Conservation (phyloP, 1,140 invertebrate species). For the Myzus persicae region DNA sequence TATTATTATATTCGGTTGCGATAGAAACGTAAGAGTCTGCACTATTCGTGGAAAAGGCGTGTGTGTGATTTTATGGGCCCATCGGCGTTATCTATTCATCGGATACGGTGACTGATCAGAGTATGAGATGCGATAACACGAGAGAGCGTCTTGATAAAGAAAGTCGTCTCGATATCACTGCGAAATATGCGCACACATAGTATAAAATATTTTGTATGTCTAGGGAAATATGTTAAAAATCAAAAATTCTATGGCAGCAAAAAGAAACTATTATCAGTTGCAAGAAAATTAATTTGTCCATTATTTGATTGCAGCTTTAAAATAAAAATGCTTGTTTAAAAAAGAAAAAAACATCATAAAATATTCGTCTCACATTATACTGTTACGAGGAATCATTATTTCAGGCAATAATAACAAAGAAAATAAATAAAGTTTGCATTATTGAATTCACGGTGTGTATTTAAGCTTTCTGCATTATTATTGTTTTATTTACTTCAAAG, state of each 20-base stretch:
- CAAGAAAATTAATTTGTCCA: neutral
- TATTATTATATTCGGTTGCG: no score
- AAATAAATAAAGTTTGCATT: slow-evolving; percentile 1
- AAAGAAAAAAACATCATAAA: neutral
- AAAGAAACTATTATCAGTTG: neutral
- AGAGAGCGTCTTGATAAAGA: no score
- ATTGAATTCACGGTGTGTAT: slow-evolving; percentile 1
- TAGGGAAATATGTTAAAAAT: no score
- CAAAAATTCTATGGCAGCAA: neutral
- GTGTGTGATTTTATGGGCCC: no score
- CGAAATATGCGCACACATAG: no score
- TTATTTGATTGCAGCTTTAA: neutral
- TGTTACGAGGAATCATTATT: neutral
- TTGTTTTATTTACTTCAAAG: slow-evolving; percentile 14
- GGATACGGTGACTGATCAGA: no score
- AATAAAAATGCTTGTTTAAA: neutral
- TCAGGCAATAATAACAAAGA: neutral
- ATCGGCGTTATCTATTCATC: no score
- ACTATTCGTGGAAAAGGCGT: no score
- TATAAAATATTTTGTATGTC: no score
- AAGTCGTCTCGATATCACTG: no score
- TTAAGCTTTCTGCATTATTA: slow-evolving; percentile 12
- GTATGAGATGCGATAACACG: no score
- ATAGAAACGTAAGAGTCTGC: no score
- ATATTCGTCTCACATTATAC: neutral